Evolutionary conservation across 2,797 vertebrate species (phyloP).

Genomic region (Microhierax caerulescens): DNA sequence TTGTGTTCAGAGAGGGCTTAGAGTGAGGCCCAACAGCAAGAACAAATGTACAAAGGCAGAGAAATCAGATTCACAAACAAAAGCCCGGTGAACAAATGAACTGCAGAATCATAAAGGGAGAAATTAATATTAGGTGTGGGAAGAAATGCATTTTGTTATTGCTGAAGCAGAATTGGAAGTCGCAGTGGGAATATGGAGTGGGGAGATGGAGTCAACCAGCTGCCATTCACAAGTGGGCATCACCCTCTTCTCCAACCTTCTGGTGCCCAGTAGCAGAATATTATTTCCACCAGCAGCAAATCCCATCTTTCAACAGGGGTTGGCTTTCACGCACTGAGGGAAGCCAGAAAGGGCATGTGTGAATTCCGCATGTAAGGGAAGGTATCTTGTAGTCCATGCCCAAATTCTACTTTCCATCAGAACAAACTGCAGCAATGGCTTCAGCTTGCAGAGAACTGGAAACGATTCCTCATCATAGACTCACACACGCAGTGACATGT

Average conservation of each 20-base stretch:
- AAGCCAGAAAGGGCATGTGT: rapidly evolving
- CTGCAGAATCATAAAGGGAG: neutral
- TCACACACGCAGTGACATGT: rapidly evolving
- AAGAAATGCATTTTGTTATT: rapidly evolving
- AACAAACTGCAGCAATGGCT: neutral
- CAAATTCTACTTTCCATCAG: neutral
- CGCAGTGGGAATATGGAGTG: rapidly evolving
- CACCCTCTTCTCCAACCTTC: neutral
- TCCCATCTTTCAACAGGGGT: neutral
- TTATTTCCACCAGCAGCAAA: neutral
- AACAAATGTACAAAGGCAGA: neutral
- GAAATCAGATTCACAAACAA: neutral
- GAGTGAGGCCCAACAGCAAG: neutral
- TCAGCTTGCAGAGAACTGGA: neutral
- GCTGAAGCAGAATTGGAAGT: neutral
- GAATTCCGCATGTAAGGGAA: rapidly evolving
- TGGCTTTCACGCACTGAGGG: neutral
- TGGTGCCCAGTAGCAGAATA: neutral
- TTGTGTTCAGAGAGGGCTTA: neutral
- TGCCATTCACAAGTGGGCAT: neutral
- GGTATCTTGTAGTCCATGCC: rapidly evolving
- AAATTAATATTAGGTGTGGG: neutral
- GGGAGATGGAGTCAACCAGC: neutral
- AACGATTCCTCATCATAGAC: neutral
- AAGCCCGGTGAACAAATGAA: neutral